phyloP scores from a whole-genome alignment of 2,888 invertebrate species.

The Orchesellides sinensis region DNA sequence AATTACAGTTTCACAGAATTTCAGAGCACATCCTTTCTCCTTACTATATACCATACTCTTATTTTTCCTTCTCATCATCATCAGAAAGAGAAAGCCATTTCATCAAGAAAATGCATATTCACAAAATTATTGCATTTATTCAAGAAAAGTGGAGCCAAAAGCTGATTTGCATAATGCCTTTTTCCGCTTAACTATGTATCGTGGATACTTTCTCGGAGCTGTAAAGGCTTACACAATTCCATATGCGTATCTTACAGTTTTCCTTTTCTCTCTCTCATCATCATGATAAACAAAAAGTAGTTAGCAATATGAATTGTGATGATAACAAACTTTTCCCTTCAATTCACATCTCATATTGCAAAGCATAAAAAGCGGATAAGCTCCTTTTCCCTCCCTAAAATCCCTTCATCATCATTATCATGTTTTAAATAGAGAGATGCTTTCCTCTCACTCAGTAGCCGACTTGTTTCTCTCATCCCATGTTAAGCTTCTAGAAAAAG shows the following conservation, averaged over 20 bases:
- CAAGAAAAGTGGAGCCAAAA: constrained; percentile 33
- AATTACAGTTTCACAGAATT: no score
- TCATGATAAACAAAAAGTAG: constrained; percentile 10
- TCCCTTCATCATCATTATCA: constrained; percentile 12
- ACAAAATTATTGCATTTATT: constrained; percentile 46
- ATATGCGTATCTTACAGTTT: not conserved
- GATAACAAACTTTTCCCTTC: constrained; percentile 26
- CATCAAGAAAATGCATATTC: not conserved
- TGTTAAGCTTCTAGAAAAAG: no score
- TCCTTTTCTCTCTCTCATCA: not conserved
- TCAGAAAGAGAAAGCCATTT: constrained; percentile 7
- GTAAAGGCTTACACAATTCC: no score
- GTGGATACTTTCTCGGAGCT: constrained; percentile 8
- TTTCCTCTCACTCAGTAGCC: no score
- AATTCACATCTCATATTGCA: constrained; percentile 47
- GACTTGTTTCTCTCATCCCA: no score
- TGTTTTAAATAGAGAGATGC: no score
- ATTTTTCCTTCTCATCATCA: constrained; percentile 15
- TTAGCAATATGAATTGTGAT: constrained; percentile 29
- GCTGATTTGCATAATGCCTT: constrained; percentile 50
- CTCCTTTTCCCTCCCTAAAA: not conserved
- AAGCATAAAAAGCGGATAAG: constrained; percentile 28
- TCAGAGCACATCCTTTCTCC: no score
- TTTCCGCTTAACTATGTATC: constrained; percentile 13
- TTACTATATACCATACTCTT: not conserved